Evolutionary conservation across 2,888 invertebrate genomes (phyloP).

Genomic region (Agrochola lychnidis): DNA sequence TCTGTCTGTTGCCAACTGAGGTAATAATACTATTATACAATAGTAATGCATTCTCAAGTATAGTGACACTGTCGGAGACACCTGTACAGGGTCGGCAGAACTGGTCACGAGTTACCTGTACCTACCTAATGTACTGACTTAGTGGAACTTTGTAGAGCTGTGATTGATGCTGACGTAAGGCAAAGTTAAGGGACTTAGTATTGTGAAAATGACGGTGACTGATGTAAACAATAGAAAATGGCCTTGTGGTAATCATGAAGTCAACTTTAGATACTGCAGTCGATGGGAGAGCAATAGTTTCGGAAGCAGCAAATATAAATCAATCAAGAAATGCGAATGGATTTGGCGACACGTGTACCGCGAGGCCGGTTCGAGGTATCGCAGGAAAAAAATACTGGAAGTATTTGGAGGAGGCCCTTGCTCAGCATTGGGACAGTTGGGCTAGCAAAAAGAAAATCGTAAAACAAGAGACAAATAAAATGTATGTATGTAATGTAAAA

Average conservation of each 20-base stretch:
- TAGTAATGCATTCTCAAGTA: constrained; percentile 42
- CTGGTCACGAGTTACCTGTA: constrained; percentile 55
- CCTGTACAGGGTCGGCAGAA: constrained; percentile 57
- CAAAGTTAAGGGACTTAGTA: neutral
- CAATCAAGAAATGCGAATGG: neutral
- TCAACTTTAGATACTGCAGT: neutral
- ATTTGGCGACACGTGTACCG: neutral
- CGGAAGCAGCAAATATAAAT: neutral
- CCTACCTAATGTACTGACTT: constrained; percentile 26
- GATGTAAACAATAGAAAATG: no score
- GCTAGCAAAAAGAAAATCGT: neutral
- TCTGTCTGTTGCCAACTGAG: constrained; percentile 19
- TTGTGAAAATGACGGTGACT: neutral
- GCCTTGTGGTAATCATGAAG: neutral
- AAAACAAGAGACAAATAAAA: neutral
- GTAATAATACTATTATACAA: constrained; percentile 53
- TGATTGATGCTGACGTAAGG: constrained; percentile 44
- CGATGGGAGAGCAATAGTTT: neutral
- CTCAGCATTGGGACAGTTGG: neutral
- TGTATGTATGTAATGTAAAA: neutral
- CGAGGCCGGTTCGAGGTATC: neutral
- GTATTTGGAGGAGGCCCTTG: neutral
- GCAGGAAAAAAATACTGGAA: neutral
- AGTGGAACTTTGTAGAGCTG: constrained; percentile 10
- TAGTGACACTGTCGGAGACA: constrained; percentile 51